Base-by-base conservation (phyloP, 1,140 invertebrate genomes). In the Drosophila melanica region DNA sequence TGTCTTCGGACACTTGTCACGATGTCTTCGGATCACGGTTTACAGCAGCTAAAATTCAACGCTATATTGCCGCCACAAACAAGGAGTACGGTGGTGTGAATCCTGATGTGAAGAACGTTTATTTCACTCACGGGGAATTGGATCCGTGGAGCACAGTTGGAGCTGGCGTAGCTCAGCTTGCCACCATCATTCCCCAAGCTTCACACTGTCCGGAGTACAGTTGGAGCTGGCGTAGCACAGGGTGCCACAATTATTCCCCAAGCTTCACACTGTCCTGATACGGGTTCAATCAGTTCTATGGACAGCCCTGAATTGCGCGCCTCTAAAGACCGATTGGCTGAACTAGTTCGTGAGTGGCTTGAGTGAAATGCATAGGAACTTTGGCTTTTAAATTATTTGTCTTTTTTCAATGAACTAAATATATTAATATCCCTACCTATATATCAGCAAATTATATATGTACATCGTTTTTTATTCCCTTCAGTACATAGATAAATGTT, bases 101-200 rank as follows among this genome's bases (percentile, higher is more conserved):
- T 27, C 93, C 94, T 0, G 90, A 93, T 18, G 92, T 94, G 3
- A 93, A 92, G 62, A 95, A 94, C 65, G 94, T 95, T 0, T 93
- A 95, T 48, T 94, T 94, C 64, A 93, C 94, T n/a, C 95, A 95
- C 68, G 95, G 95, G n/a, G 90, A 91, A 53, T 81, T 95, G 16
- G 95, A 95, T 90, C 95, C 95, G 0, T 95, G 95, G 95, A 93
- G 93, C 63, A 84, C 92, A 0, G 93, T 95, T 8, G 95, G 95
- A 2, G 92, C 95, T 18, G 86, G 87, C 23, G 27, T 45, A 12
- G 71, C 35, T 11, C 54, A 81, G 9, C 65, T 73, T 41, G 89
- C 81, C 18, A 90, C 78, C 11, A 75, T 91, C 39, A 78, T 92
- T n/a, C 89, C 90, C 0, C 42, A 69, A 11, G 93, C 93, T 3